Conservation (phyloP, 2,113 vertebrate species). For the Pluvialis apricaria region DNA sequence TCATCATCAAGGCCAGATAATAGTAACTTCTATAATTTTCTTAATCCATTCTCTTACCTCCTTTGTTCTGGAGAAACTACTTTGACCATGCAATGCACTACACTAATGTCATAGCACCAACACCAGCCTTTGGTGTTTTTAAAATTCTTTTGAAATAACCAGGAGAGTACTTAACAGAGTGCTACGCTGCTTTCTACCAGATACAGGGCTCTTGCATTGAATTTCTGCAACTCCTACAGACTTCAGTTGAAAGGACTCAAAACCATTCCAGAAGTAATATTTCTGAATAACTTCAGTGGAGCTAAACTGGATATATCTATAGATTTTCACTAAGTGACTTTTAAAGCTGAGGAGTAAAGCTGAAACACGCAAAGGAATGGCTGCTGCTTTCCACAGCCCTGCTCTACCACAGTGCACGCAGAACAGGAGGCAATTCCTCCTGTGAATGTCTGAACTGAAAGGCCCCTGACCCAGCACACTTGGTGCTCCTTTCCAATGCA, state of each 20-base stretch:
- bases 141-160: background rate
- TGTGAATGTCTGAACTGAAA: background rate
- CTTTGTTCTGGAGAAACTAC: background rate
- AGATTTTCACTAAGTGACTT: background rate
- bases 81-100: fast-evolving
- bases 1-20: background rate
- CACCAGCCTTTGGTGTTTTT: background rate
- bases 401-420: fast-evolving
- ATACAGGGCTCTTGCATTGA: background rate
- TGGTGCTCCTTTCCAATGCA: background rate
- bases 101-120: background rate
- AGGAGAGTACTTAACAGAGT: background rate
- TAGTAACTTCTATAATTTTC: background rate
- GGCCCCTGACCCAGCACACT: no score
- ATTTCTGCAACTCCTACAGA: background rate
- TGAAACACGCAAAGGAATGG: background rate
- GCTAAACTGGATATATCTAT: background rate
- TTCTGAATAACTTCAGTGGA: background rate
- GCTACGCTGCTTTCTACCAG: background rate
- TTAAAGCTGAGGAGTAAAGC: background rate
- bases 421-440: background rate
- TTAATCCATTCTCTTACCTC: background rate
- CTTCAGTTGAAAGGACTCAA: background rate
- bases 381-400: background rate
- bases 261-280: background rate